Evolutionary conservation across 2,888 invertebrate species (phyloP).

Genomic region (Amaurobius ferox): DNA sequence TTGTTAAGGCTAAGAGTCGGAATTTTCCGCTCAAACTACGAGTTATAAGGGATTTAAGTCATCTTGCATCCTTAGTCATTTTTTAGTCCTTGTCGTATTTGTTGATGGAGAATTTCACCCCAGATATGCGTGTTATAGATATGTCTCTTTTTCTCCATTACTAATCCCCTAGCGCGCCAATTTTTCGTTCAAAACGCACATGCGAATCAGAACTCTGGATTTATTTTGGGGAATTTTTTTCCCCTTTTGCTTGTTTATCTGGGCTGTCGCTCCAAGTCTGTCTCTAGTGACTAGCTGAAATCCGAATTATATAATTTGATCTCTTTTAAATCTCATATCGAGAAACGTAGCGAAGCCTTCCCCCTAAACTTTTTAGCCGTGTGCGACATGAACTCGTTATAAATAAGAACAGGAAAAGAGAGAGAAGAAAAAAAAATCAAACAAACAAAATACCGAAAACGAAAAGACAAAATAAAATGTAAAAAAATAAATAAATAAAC

Average conservation of each 20-base stretch:
- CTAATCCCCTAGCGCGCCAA: slow-evolving; percentile 59
- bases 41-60: slow-evolving; percentile 58
- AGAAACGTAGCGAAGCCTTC: slow-evolving; percentile 17
- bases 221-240: slow-evolving; percentile 24
- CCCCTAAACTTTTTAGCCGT: slow-evolving; percentile 38
- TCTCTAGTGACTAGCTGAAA: slow-evolving; percentile 61
- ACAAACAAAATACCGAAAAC: slow-evolving; percentile 20
- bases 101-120: slow-evolving; percentile 47
- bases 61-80: slow-evolving; percentile 37
- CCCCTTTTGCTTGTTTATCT: slow-evolving; percentile 41
- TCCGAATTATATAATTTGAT: slow-evolving; percentile 73
- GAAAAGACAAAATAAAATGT: slow-evolving; percentile 23
- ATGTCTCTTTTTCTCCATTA: slow-evolving; percentile 42
- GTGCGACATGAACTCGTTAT: slow-evolving; percentile 57
- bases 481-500: slow-evolving; percentile 35
- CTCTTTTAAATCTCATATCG: slow-evolving; percentile 70
- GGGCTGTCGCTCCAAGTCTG: slow-evolving; percentile 18
- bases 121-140: background rate
- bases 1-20: slow-evolving; percentile 46
- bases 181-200: slow-evolving; percentile 42
- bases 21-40: slow-evolving; percentile 35
- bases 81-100: slow-evolving; percentile 22
- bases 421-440: slow-evolving; percentile 6
- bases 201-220: background rate
- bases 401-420: slow-evolving; percentile 40